Conservation (phyloP, 2,888 invertebrate species). For the Nemoura dubitans region DNA sequence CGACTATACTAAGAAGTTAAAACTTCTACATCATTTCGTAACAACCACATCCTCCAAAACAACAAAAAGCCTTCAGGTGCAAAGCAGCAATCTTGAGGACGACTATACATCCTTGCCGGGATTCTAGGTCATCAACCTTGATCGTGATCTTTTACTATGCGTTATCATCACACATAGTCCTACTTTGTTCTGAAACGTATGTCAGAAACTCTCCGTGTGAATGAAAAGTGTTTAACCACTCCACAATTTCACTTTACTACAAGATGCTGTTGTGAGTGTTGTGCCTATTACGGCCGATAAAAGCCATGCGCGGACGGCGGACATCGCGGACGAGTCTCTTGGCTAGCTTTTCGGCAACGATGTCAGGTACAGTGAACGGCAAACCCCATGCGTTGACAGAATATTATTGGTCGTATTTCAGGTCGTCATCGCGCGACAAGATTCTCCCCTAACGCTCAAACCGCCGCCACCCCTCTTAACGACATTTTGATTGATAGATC, state of each 20-base stretch:
- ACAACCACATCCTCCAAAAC: neutral
- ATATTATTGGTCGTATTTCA: too few relatives aligned
- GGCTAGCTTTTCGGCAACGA: too few relatives aligned
- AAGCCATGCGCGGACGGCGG: too few relatives aligned
- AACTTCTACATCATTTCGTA: neutral
- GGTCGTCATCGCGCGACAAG: neutral
- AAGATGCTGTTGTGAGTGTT: too few relatives aligned
- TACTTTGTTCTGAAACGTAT: neutral
- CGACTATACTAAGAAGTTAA: too few relatives aligned
- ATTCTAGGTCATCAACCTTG: constrained; percentile 7
- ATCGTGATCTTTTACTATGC: neutral
- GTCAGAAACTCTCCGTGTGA: neutral
- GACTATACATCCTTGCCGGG: neutral
- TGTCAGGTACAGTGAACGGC: too few relatives aligned
- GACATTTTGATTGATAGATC: neutral
- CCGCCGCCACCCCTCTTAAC: neutral
- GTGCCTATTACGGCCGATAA: too few relatives aligned
- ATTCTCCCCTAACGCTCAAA: neutral
- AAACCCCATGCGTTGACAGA: too few relatives aligned
- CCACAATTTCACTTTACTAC: neutral
- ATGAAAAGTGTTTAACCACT: neutral
- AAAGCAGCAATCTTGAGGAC: neutral
- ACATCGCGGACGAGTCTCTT: too few relatives aligned
- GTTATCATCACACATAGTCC: constrained; percentile 3
- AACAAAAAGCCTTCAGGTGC: neutral